Evolutionary conservation across 2,888 invertebrate genomes (phyloP).

Genomic region (Lepidocyrtinus sp.): DNA sequence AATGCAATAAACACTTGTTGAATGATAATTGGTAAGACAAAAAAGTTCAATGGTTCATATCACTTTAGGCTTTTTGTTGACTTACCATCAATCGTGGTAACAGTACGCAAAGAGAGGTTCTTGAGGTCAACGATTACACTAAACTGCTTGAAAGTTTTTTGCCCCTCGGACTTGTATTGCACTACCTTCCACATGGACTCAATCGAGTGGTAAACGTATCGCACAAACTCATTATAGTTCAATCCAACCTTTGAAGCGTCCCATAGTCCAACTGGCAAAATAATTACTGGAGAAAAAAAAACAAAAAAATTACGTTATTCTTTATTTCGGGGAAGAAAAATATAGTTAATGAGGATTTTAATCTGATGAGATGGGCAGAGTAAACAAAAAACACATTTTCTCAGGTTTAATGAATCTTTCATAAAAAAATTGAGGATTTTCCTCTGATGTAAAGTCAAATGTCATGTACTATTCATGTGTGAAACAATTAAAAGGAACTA

Average conservation of each 20-base stretch:
- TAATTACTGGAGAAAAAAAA: slow-evolving; percentile 36
- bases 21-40: background rate
- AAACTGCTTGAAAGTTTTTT: slow-evolving; percentile 40
- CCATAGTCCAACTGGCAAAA: slow-evolving; percentile 52
- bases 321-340: too few species aligned
- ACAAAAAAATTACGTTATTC: too few species aligned
- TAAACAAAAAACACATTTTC: too few species aligned
- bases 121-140: slow-evolving; percentile 43
- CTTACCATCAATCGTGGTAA: slow-evolving; percentile 50
- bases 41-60: background rate
- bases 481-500: background rate
- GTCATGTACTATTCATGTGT: too few species aligned
- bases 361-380: too few species aligned
- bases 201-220: slow-evolving; percentile 31
- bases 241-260: slow-evolving; percentile 34
- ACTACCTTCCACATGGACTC: slow-evolving; percentile 37
- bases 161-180: slow-evolving; percentile 29
- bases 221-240: slow-evolving; percentile 42
- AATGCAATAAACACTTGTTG: background rate
- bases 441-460: too few species aligned
- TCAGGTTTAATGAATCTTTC: too few species aligned
- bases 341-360: too few species aligned
- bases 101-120: slow-evolving; percentile 35
- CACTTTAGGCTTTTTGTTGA: background rate
- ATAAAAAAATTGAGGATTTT: too few species aligned